Evolutionary conservation across 2,113 vertebrate species (phyloP), one percentile per base, ranked within the genome.

Genomic region (Athene cunicularia): DNA sequence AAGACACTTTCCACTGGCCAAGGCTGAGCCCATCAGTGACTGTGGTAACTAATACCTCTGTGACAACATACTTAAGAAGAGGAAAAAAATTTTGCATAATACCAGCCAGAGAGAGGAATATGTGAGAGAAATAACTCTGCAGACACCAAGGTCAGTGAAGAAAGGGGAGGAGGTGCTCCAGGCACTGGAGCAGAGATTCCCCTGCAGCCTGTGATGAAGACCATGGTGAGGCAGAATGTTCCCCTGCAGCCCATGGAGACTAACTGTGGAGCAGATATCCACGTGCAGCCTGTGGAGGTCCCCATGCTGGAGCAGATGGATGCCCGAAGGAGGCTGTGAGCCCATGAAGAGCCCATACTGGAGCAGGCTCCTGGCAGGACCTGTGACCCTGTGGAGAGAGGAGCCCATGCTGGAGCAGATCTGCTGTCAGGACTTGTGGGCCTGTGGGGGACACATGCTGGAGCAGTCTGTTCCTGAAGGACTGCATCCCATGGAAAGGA

Each of bases 271-370:
- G 71, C n/a, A 82, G 76, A 67, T 43, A 3, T 55, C 19, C 14
- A 7, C 11, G 39, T 91, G 39, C n/a, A 87, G 47, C 16, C 47
- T 15, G 3, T 8, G 41, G 24, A 88, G 37, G 13, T 74, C 15
- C 15, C 33, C 37, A 47, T 3, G 8, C 9, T 2, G 2, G 12
- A 41, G 55, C 37, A 47, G 6, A 22, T 12, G 20, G 37, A 19
- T 74, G 30, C 6, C 21, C 18, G 9, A 62, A 80, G 50, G 21
- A 43, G 1, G 9, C 9, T 71, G 56, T 43, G 35, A 71, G 2
- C 6, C 19, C 2, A 2, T 37, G 15, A 11, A 45, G 9, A 41
- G 23, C 14, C 4, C 3, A 1, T 0, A 2, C 47, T 53, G 32
- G 32, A 72, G 26, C 67, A 62, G 35, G 28, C 5, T 62, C 27